Percentiles rank a stretch among this genome's conserved stretches.
These are phyloP conservation scores for Miniopterus natalensis DNA, from an alignment of 2,113 vertebrate genomes.

Conservation along the genomic window DNA sequence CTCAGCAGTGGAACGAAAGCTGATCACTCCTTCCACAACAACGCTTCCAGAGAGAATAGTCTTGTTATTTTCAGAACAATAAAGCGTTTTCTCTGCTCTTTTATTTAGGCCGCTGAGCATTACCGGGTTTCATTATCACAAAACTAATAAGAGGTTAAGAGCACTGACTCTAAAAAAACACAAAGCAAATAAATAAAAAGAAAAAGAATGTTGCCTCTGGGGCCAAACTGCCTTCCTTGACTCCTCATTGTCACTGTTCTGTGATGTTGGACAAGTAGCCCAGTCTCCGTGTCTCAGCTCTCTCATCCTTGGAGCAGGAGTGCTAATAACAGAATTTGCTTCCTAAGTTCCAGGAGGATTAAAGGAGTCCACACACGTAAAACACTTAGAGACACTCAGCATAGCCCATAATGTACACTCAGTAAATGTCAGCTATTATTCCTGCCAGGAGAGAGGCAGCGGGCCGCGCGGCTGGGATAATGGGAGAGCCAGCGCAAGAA, in stretches of 20 bases:
- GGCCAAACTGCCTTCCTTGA: not conserved
- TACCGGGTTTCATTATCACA: not conserved
- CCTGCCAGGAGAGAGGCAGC: not conserved
- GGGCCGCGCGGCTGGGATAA: not conserved
- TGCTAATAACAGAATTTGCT: slow-evolving; percentile 24
- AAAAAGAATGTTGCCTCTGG: not conserved
- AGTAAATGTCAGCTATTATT: not conserved
- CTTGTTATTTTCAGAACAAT: not conserved
- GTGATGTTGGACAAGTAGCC: not conserved
- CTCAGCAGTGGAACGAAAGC: not conserved
- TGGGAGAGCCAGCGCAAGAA: not conserved
- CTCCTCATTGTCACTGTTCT: not conserved
- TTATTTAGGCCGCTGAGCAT: not conserved
- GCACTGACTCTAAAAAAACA: not conserved
- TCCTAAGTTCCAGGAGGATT: not conserved
- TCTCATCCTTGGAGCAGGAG: slow-evolving; percentile 39
- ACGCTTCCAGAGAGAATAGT: not conserved
- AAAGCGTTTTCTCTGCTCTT: not conserved
- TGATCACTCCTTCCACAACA: not conserved
- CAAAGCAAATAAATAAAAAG: no score
- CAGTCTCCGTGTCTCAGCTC: not conserved
- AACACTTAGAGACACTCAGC: not conserved
- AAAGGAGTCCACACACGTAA: not conserved
- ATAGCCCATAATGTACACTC: not conserved
- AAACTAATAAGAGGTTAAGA: slow-evolving; percentile 39